Evolutionary conservation across 2,888 invertebrate genomes (phyloP).

Genomic region (Tolmerus cingulatus): DNA sequence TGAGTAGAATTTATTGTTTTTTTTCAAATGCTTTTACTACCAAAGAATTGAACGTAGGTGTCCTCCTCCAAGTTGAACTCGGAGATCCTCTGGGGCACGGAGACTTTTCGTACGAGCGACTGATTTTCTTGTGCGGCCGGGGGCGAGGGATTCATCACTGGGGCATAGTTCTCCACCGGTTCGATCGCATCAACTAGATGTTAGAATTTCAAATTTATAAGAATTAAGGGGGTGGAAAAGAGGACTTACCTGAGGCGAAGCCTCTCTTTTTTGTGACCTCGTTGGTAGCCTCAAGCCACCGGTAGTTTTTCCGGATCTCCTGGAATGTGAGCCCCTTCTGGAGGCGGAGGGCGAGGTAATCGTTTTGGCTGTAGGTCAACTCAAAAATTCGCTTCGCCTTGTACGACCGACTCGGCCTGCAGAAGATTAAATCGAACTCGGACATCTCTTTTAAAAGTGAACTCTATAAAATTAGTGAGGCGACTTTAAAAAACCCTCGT

Average conservation of each 20-base stretch:
- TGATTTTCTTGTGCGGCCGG: neutral
- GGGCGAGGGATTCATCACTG: neutral
- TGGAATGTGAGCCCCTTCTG: constrained; percentile 40
- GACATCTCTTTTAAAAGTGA: neutral
- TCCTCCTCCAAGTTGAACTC: constrained; percentile 17
- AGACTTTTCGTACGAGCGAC: neutral
- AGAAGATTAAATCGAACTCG: constrained; percentile 34
- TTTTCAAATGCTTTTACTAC: neutral
- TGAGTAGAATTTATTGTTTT: neutral
- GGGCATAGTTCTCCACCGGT: neutral
- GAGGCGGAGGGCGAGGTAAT: constrained; percentile 10
- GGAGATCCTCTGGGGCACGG: neutral
- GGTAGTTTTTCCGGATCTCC: constrained; percentile 22
- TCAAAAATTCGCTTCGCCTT: constrained; percentile 24
- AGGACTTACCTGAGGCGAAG: neutral
- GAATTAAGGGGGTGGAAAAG: too few species aligned
- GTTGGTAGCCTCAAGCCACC: constrained; percentile 33
- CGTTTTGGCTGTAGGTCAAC: constrained; percentile 39
- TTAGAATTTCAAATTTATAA: neutral
- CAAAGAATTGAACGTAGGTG: constrained; percentile 43
- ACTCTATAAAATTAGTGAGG: too few species aligned
- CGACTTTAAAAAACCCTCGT: neutral
- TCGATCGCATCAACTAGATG: constrained; percentile 29
- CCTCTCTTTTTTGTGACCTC: constrained; percentile 35
- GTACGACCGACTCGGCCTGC: neutral